Conservation (phyloP, 2,888 invertebrate species). For the Leptarthrus brevirostris region DNA sequence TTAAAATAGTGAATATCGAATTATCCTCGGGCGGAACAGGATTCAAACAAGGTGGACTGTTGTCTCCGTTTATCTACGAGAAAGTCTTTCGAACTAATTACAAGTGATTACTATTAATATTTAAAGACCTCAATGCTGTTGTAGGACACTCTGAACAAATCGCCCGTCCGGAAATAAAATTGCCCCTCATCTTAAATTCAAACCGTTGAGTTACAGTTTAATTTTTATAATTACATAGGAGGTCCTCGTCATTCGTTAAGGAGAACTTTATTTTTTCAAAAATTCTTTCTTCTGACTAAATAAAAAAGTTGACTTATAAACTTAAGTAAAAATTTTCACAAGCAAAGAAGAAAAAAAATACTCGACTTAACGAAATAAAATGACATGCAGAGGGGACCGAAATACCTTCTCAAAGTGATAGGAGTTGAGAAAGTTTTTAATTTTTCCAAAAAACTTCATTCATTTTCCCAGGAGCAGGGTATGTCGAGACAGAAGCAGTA, state of each 20-base stretch:
- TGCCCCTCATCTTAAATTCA: conserved; percentile 33
- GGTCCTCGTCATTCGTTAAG: no score
- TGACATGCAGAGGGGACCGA: not conserved
- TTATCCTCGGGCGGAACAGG: no score
- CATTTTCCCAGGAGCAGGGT: not conserved
- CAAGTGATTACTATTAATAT: conserved; percentile 26
- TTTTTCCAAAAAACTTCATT: conserved; percentile 25
- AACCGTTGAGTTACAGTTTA: conserved; percentile 28
- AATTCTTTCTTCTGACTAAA: conserved; percentile 7
- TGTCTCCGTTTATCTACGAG: no score
- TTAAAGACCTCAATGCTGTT: conserved; percentile 21
- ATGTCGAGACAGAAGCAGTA: not conserved
- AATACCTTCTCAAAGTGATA: conserved; percentile 17
- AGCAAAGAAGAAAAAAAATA: not conserved
- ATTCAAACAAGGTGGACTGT: no score
- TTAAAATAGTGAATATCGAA: no score
- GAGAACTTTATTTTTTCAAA: not conserved
- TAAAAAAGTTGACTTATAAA: conserved; percentile 23
- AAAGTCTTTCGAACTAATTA: conserved; percentile 27
- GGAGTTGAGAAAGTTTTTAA: conserved; percentile 38
- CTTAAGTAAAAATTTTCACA: not conserved
- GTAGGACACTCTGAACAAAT: conserved; percentile 20
- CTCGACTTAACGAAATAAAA: not conserved
- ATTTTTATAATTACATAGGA: conserved; percentile 42
- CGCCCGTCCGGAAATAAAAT: conserved; percentile 7